Conservation (phyloP, 2,888 invertebrate species). For the Drosophila pseudotakahashii region DNA sequence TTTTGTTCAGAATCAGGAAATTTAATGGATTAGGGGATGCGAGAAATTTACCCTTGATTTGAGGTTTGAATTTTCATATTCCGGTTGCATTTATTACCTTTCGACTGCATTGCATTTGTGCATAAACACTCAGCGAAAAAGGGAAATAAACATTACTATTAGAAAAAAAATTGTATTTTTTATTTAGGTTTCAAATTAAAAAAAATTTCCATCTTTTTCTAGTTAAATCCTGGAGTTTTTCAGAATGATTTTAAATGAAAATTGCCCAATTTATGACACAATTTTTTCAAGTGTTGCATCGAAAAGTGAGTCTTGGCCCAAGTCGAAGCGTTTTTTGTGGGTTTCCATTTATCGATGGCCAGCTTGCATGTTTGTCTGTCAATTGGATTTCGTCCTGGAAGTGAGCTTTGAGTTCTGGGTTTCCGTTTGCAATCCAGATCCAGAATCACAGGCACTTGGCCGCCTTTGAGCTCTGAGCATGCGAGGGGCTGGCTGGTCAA, state of each 20-base stretch:
- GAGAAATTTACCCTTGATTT: constrained; percentile 62
- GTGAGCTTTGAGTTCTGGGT: constrained; percentile 42
- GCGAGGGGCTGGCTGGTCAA: constrained; percentile 39
- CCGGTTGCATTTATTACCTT: constrained; percentile 24
- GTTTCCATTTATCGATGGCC: constrained; percentile 45
- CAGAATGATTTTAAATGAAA: neutral
- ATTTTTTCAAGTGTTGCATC: constrained; percentile 12
- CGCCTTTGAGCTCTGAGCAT: constrained; percentile 40
- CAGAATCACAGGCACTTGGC: constrained; percentile 34
- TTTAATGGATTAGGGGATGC: constrained; percentile 56
- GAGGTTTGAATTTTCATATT: constrained; percentile 49
- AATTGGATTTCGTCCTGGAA: constrained; percentile 53
- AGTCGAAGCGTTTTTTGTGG: constrained; percentile 33
- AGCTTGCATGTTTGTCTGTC: constrained; percentile 49
- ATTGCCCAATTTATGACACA: neutral
- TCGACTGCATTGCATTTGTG: constrained; percentile 2
- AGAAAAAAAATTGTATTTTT: too few species aligned
- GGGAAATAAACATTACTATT: neutral
- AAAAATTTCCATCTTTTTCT: neutral
- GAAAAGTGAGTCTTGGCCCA: constrained; percentile 37
- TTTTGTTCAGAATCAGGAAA: constrained; percentile 52
- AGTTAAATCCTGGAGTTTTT: neutral
- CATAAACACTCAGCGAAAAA: neutral
- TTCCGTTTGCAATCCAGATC: constrained; percentile 28
- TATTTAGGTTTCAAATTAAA: neutral